Conservation (phyloP, 2,797 vertebrate genomes). For the Lithobates sylvaticus region DNA sequence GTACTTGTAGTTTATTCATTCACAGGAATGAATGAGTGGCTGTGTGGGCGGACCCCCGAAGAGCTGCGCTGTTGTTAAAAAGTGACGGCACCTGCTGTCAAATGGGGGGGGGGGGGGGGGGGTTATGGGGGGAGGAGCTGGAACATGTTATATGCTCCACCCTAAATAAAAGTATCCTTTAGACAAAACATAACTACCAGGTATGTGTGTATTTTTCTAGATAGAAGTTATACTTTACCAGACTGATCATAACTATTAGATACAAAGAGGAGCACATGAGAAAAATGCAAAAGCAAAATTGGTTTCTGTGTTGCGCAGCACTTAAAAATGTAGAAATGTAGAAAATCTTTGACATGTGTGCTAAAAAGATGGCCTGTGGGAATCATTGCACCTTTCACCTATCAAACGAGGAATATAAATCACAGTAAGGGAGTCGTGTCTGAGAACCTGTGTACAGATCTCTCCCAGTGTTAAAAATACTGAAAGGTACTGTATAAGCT, state of each 20-base stretch:
- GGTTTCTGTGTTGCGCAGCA: background rate
- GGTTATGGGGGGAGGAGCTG: no score
- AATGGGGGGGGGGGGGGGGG: no score
- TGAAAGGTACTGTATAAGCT: constrained; percentile 17
- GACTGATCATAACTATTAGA: background rate
- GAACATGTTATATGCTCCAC: no score
- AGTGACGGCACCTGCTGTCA: no score
- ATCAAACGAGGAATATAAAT: constrained; percentile 10
- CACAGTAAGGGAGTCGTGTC: constrained; percentile 13
- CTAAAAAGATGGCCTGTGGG: constrained; percentile 29
- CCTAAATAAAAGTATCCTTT: no score
- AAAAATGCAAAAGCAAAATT: background rate
- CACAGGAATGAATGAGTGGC: no score
- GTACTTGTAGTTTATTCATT: no score
- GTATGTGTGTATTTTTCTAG: no score
- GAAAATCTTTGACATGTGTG: background rate
- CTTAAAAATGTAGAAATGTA: background rate
- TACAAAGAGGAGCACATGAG: background rate
- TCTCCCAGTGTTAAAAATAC: background rate
- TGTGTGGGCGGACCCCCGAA: no score
- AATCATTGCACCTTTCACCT: constrained; percentile 34
- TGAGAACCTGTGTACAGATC: background rate
- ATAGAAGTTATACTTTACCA: no score
- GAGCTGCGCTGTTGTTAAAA: no score
- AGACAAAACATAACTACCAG: no score